Conservation (phyloP, 30 jellyfish, hydroid and myxozoan species). For the Chrysaora quinquecirrha region DNA sequence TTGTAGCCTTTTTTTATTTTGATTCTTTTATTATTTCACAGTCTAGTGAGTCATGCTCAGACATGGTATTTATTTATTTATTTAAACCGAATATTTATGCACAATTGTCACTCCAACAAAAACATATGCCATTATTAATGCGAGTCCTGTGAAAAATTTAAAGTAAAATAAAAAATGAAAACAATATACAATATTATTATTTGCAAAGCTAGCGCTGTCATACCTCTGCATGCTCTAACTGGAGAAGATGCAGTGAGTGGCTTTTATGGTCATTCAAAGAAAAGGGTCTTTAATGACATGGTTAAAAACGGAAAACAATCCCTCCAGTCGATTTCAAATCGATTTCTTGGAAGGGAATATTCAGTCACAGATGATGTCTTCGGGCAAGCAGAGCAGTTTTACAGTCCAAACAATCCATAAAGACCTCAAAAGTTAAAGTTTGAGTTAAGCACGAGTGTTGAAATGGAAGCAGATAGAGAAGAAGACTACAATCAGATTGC, state of each 20-base stretch:
- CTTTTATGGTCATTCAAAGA: not conserved
- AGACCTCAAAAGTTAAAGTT: not conserved
- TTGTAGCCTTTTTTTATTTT: too few species aligned
- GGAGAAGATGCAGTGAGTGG: conserved; percentile 3
- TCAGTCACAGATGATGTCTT: not conserved
- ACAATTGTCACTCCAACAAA: too few species aligned
- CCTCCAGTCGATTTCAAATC: not conserved
- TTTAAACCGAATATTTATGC: too few species aligned
- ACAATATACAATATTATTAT: too few species aligned
- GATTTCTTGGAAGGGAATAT: not conserved
- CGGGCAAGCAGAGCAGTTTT: not conserved
- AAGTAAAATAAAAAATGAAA: too few species aligned
- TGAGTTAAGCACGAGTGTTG: not conserved
- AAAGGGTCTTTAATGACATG: not conserved
- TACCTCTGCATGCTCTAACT: not conserved
- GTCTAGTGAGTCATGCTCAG: too few species aligned
- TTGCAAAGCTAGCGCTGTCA: too few species aligned
- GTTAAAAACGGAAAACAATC: not conserved
- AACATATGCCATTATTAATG: too few species aligned
- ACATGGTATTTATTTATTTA: too few species aligned
- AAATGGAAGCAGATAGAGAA: not conserved
- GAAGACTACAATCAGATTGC: not conserved
- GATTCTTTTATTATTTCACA: too few species aligned
- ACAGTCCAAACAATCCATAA: not conserved
- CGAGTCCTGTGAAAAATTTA: too few species aligned